Base-by-base conservation (phyloP, 2,797 vertebrate genomes). In the Petrocephalus schoutedeni region DNA sequence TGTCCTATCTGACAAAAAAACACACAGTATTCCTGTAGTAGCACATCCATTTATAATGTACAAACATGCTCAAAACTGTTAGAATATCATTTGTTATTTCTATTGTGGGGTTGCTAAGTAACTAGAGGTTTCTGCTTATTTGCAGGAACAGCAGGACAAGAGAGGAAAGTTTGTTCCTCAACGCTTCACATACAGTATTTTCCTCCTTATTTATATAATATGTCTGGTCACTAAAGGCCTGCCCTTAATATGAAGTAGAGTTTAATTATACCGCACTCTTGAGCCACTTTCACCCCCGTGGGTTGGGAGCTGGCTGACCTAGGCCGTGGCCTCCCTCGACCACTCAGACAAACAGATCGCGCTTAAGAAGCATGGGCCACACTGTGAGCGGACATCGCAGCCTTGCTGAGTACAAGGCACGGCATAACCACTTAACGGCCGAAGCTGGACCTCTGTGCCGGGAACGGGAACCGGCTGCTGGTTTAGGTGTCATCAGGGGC, bases 151-250 rank as follows among this genome's bases (percentile, higher is more conserved):
- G 8, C 21, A 41, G 6, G 28, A 49, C 56, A 51, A 19, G n/a
- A 61, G 36, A 49, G 58, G 58, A 59, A 61, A 83, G 23, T 84
- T 54, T 74, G 51, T n/a, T 87, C 45, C 54, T 61, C 53, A 3
- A 12, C 36, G 23, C 51, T 82, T 80, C 61, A 53, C 71, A 49
- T 57, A 57, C 28, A 67, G 28, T n/a, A 19, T 61, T 64, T 77
- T 21, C 56, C 71, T 59, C 54, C 71, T 85, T 64, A 71, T 85
- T 54, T 74, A 53, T 28, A 74, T 67, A 67, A 82, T 64, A 56
- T 49, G 58, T 88, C 61, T 86, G 67, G 61, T 74, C 83, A 49
- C 32, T 74, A 86, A 16, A 86, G 83, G 56, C 49, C 64, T 86
- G 86, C 83, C n/a, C 54, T 85, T 32, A 54, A 64, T 49, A 57